These are phyloP conservation scores for Tenodera sinensis DNA, from an alignment of 2,888 invertebrate genomes.

Conservation along the genomic window DNA sequence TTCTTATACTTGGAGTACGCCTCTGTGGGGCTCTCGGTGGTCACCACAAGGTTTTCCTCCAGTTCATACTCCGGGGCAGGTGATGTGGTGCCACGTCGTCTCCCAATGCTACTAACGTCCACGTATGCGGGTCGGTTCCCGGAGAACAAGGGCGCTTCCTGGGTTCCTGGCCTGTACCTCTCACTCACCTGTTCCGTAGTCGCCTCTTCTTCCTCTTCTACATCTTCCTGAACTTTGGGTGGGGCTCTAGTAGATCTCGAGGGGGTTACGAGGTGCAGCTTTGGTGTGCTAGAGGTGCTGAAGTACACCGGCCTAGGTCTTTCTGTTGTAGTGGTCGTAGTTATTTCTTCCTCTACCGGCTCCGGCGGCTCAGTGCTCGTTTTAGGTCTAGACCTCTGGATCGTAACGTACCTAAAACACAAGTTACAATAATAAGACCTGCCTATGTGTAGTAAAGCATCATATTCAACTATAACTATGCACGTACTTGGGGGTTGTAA, in stretches of 20 bases:
- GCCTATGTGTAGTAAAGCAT: not conserved
- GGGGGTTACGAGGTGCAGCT: not conserved
- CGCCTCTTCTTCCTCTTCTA: constrained; percentile 31
- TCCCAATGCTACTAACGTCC: not conserved
- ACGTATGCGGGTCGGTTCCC: not conserved
- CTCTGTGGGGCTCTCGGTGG: not conserved
- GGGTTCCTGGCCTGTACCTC: constrained; percentile 17
- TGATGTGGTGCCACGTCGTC: not conserved
- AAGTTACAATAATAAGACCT: not conserved
- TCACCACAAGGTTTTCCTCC: not conserved
- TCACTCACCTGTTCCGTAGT: constrained; percentile 3
- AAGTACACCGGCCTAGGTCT: not conserved
- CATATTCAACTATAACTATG: constrained; percentile 10
- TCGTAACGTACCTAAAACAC: constrained; percentile 44
- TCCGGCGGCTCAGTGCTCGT: not conserved
- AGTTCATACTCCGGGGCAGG: not conserved
- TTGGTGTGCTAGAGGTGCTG: not conserved
- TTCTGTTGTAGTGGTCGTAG: constrained; percentile 29
- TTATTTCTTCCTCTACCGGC: constrained; percentile 26
- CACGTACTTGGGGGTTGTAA: constrained; percentile 50
- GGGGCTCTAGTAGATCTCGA: not conserved
- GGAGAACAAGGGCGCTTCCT: constrained; percentile 20
- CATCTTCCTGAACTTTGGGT: constrained; percentile 30
- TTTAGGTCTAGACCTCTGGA: constrained; percentile 42
- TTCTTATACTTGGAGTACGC: not conserved